Conservation (phyloP, 2,113 vertebrate genomes). For the Perccottus glenii region DNA sequence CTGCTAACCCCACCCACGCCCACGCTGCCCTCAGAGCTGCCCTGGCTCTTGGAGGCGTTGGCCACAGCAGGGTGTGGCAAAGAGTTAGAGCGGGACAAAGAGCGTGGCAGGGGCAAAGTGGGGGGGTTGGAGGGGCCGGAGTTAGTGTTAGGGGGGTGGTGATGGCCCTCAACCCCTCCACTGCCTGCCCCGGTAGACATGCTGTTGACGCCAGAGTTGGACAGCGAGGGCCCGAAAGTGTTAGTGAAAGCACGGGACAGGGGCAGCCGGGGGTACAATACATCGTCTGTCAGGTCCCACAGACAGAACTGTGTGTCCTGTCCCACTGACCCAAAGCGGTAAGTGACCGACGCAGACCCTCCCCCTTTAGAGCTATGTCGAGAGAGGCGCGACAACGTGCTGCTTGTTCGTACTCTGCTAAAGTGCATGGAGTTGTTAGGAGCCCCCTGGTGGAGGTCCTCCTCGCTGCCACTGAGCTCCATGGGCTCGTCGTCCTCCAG, state of each 20-base stretch:
- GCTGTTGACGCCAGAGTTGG: slow-evolving; percentile 74
- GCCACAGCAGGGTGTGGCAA: slow-evolving; percentile 86
- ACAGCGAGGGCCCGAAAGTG: slow-evolving; percentile 72
- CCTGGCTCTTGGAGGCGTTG: slow-evolving; percentile 69
- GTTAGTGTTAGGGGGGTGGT: slow-evolving; percentile 75
- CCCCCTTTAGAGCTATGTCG: slow-evolving; percentile 80
- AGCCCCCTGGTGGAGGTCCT: slow-evolving; percentile 74
- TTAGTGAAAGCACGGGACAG: slow-evolving; percentile 85
- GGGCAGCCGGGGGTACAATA: slow-evolving; percentile 83
- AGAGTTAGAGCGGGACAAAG: slow-evolving; percentile 90
- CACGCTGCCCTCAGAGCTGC: slow-evolving; percentile 39
- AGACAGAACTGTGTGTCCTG: slow-evolving; percentile 94
- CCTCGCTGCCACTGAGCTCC: slow-evolving; percentile 80
- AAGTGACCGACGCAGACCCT: slow-evolving; percentile 77
- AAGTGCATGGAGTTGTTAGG: slow-evolving; percentile 70
- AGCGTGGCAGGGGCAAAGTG: slow-evolving; percentile 81
- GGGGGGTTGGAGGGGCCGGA: slow-evolving; percentile 60
- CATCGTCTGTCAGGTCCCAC: slow-evolving; percentile 90
- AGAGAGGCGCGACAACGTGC: slow-evolving; percentile 84
- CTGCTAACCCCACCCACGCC: slow-evolving; percentile 43
- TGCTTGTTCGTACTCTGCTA: slow-evolving; percentile 80
- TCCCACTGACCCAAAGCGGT: slow-evolving; percentile 91
- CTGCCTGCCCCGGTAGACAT: slow-evolving; percentile 56
- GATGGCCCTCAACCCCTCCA: slow-evolving; percentile 74
- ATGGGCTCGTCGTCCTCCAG: slow-evolving; percentile 82